phyloP scores from a whole-genome alignment of 2,888 invertebrate species.

The Apeira syringaria region DNA sequence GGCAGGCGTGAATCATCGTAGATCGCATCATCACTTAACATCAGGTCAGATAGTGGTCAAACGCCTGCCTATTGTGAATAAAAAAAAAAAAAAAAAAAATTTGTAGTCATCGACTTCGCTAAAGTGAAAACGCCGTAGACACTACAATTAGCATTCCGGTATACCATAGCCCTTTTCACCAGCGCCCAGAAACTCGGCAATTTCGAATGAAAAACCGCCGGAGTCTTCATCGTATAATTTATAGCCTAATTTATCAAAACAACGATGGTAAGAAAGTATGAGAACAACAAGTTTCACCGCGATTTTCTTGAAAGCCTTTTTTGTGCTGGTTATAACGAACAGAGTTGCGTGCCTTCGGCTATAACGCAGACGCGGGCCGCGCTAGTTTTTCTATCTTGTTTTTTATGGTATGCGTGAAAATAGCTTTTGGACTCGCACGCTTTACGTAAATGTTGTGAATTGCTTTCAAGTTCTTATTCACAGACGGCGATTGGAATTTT shows the following conservation, averaged over 20 bases:
- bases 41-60: no score
- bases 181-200: slow-evolving; percentile 37
- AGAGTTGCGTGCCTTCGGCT: slow-evolving; percentile 11
- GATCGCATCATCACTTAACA: no score
- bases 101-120: no score
- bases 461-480: no score
- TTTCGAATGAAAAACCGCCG: slow-evolving; percentile 54
- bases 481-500: not conserved
- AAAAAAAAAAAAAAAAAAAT: no score
- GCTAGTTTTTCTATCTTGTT: slow-evolving; percentile 11
- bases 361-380: slow-evolving; percentile 8
- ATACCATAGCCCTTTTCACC: slow-evolving; percentile 37
- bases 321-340: slow-evolving; percentile 15
- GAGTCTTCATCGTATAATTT: slow-evolving; percentile 51
- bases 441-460: slow-evolving; percentile 3
- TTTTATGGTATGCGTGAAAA: slow-evolving; percentile 12
- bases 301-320: slow-evolving; percentile 32
- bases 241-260: slow-evolving; percentile 63
- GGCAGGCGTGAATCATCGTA: no score
- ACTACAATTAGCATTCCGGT: slow-evolving; percentile 17
- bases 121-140: not conserved
- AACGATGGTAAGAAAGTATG: slow-evolving; percentile 34
- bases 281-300: slow-evolving; percentile 38
- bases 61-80: no score
- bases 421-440: slow-evolving; percentile 13